Percentiles rank a stretch among this genome's conserved stretches.
These are phyloP conservation scores for Pheucticus melanocephalus DNA, from an alignment of 2,113 vertebrate genomes.

Conservation along the genomic window DNA sequence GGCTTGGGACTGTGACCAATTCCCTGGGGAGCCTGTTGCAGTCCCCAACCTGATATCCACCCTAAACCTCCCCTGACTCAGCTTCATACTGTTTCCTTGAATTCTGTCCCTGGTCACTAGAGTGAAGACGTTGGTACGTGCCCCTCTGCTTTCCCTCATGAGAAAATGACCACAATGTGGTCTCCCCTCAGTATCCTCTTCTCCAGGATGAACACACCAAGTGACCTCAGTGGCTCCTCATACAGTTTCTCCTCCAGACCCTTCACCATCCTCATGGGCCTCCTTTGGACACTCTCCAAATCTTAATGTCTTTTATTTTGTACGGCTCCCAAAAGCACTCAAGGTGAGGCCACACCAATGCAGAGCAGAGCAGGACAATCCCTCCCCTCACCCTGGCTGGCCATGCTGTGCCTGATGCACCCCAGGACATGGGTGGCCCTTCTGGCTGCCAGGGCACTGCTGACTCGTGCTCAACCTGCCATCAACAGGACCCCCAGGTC, in stretches of 20 bases:
- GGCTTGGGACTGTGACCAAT: background rate
- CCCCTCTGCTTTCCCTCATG: background rate
- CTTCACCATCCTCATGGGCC: background rate
- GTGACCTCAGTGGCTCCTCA: background rate
- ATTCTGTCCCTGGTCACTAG: background rate
- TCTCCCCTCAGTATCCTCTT: background rate
- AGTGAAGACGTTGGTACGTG: background rate
- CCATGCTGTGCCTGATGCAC: rapidly evolving
- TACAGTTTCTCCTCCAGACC: background rate
- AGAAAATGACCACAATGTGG: background rate
- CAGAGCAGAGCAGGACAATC: background rate
- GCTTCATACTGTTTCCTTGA: background rate
- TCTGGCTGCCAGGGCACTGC: background rate
- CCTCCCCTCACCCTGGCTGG: background rate
- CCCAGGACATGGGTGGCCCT: rapidly evolving
- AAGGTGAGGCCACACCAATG: background rate
- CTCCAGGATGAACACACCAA: background rate
- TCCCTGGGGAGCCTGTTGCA: too few relatives aligned
- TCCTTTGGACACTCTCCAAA: background rate
- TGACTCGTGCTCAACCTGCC: background rate
- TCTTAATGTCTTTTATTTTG: background rate
- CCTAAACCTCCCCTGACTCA: background rate
- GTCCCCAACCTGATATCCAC: background rate
- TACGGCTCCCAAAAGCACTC: background rate
- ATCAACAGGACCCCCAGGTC: background rate